Base-by-base conservation (phyloP, 2,888 invertebrate species). In the Ophioninae sp. region DNA sequence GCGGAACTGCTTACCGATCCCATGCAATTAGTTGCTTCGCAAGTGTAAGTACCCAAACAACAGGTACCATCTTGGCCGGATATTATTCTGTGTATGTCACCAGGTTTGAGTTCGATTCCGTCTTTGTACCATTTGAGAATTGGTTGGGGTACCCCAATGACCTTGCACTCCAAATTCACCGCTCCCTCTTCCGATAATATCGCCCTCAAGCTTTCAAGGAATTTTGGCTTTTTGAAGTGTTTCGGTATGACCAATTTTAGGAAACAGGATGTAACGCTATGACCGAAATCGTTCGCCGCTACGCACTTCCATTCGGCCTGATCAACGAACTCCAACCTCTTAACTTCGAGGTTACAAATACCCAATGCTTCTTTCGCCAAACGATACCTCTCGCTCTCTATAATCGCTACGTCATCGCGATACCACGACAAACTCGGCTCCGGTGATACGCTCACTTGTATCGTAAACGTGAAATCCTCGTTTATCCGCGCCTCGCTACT, bases 51-150 rank as follows among this genome's bases (percentile, higher is more conserved):
- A 0, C 98, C 98, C 74, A 98, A 93, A 87, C 97, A 97, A 89
- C 98, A 98, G 0, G 97, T 97, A 7, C 98, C 98, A 91, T 97
- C 97, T 93, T 97, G 96, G 0, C 97, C 97, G 0, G 97, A 97
- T 88, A 97, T 97, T 69, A 98, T 98, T 90, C 96, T 95, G 90
- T 98, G 98, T 88, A 98, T 98, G 90, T 98, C 98, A 0, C 98
- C 98, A 0, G 98, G 97, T 90, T 97, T 97, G 0, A 98, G 92
- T 91, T 98, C 97, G 77, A 96, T 95, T 0, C 97, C 98, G 91
- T 98, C 98, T 93, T 98, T 98, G 91, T 97, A 98, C 98, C 98
- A 98, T 90, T 97, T 97, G 0, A 98, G 93, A n/a, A 96, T 94
- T 0, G 98, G 98, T 90, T 97, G 97, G 0, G 98, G 98, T 2